A percentile compares a stretch with the other conserved stretches of the same genome.
phyloP scores from a whole-genome alignment of 2,888 invertebrate genomes.

The Tetanocera ferruginea region DNA sequence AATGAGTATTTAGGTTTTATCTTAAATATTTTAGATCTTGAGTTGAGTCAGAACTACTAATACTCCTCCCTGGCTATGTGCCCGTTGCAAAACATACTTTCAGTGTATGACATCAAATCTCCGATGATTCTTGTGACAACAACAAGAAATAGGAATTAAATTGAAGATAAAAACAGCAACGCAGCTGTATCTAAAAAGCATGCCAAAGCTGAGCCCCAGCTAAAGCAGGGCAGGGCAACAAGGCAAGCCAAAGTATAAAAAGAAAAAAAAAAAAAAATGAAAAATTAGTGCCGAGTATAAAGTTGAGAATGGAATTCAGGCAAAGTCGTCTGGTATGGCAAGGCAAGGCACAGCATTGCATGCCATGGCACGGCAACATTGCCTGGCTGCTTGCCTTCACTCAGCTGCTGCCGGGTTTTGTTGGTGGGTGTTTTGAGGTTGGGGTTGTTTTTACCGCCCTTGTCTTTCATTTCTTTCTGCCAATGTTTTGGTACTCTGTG shows the following conservation, averaged over 20 bases:
- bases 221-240: not conserved
- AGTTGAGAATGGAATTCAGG: not conserved
- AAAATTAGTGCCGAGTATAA: constrained; percentile 30
- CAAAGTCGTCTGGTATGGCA: not conserved
- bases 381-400: not conserved
- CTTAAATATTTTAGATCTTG: no score
- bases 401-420: not conserved
- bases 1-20: no score
- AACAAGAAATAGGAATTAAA: constrained; percentile 42
- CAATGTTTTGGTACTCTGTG: not conserved
- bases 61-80: no score
- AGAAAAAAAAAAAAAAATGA: not conserved
- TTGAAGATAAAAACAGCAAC: constrained; percentile 38
- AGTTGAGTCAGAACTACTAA: no score
- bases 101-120: not conserved
- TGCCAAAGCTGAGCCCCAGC: constrained; percentile 7
- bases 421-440: not conserved
- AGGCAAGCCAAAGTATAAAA: not conserved
- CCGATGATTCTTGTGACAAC: constrained; percentile 33
- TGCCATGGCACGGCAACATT: no score
- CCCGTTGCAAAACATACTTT: no score
- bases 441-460: not conserved
- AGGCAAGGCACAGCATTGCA: no score
- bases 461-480: not conserved
- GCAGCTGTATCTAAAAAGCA: constrained; percentile 24